phyloP scores from a whole-genome alignment of 2,888 invertebrate species.

The Cantharis nigra region DNA sequence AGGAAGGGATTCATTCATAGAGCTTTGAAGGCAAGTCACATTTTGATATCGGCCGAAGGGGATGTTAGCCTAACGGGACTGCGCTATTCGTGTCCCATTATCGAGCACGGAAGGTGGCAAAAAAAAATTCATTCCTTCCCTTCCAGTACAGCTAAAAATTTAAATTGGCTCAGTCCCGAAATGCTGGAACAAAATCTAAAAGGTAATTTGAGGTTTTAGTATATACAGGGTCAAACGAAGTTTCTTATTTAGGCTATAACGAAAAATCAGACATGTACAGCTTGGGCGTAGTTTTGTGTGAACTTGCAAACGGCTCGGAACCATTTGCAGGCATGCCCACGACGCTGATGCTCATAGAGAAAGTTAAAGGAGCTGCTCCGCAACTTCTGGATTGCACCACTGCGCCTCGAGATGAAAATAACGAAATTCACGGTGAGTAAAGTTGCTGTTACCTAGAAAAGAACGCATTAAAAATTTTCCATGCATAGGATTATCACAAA shows the following conservation, averaged over 20 bases:
- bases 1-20: conserved; percentile 84
- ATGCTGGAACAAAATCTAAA: conserved; percentile 73
- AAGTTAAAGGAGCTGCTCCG: conserved; percentile 78
- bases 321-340: conserved; percentile 84
- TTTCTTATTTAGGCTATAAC: conserved; percentile 69
- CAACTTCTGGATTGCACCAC: conserved; percentile 76
- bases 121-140: conserved; percentile 77
- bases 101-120: conserved; percentile 73
- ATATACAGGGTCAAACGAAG: not conserved
- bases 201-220: conserved; percentile 54
- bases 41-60: conserved; percentile 75
- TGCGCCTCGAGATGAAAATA: conserved; percentile 59
- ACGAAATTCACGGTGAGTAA: conserved; percentile 46
- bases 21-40: conserved; percentile 82
- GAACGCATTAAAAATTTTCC: not conserved
- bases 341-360: conserved; percentile 91
- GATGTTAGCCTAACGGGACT: conserved; percentile 78
- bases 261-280: conserved; percentile 92
- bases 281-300: conserved; percentile 84
- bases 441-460: not conserved
- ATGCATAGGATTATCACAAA: conserved; percentile 42
- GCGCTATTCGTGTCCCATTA: conserved; percentile 75
- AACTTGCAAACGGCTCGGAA: conserved; percentile 86
- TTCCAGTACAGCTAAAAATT: conserved; percentile 67
- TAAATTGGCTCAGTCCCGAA: conserved; percentile 94